Evolutionary conservation across 2,797 vertebrate species (phyloP).

Genomic region (Momotus momota): DNA sequence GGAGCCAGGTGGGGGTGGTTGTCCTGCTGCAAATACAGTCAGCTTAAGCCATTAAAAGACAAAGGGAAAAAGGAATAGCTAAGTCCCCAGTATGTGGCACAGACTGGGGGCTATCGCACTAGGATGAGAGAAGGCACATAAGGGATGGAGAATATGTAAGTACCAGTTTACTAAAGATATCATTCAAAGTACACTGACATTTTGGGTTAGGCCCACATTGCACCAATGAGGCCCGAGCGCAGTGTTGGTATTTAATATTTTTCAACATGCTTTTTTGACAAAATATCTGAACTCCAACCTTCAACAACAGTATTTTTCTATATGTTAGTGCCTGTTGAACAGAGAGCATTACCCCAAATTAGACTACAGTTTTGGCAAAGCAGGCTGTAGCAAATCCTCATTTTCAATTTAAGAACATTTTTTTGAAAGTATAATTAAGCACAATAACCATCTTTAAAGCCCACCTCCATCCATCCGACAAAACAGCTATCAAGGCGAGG

Average conservation of each 20-base stretch:
- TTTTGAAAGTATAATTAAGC: constrained; percentile 33
- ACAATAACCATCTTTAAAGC: constrained; percentile 12
- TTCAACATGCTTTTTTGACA: neutral
- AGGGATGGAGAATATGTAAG: neutral
- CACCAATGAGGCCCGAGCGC: neutral
- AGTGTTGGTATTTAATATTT: neutral
- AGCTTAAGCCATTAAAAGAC: neutral
- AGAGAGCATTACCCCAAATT: neutral
- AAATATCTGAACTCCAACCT: neutral
- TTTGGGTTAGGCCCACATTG: neutral
- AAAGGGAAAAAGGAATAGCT: neutral
- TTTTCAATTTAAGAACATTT: constrained; percentile 33
- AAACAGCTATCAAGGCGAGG: neutral
- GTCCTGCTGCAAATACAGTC: neutral
- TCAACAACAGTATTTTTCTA: neutral
- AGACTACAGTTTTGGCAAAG: neutral
- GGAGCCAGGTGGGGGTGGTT: neutral
- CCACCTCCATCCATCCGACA: neutral
- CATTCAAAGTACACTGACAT: neutral
- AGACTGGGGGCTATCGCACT: too few species aligned
- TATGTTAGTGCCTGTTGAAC: neutral
- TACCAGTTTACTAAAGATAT: neutral
- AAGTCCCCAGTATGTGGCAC: accelerated
- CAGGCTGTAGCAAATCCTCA: constrained; percentile 2
- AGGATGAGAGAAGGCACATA: neutral